These are phyloP conservation scores for Caerostris extrusa DNA, from an alignment of 1,140 invertebrate species.

Conservation along the genomic window DNA sequence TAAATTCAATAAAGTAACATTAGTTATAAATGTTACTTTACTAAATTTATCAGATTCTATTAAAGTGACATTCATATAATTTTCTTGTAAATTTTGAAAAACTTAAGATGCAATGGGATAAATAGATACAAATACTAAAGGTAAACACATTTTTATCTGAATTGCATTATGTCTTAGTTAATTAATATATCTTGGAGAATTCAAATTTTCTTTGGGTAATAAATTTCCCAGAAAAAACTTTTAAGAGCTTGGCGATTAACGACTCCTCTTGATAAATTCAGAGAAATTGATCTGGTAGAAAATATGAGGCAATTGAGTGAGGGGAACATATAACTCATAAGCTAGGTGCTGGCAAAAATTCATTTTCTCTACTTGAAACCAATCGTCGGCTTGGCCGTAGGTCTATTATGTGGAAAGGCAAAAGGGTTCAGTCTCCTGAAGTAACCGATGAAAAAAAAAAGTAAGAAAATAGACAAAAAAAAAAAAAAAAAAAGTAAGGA, in stretches of 20 bases:
- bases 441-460: conserved; percentile 15
- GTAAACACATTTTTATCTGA: too few relatives aligned
- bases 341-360: background rate
- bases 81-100: too few relatives aligned
- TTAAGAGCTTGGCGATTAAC: background rate
- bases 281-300: conserved; percentile 10
- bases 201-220: background rate
- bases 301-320: background rate
- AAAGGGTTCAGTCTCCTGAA: conserved; percentile 62
- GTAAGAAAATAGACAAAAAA: conserved; percentile 35
- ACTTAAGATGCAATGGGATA: too few relatives aligned
- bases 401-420: conserved; percentile 70
- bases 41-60: conserved; percentile 37
- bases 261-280: background rate
- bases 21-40: too few relatives aligned
- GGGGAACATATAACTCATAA: conserved; percentile 26
- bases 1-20: background rate
- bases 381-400: conserved; percentile 28
- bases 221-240: background rate
- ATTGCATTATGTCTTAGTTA: too few relatives aligned
- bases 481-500: background rate
- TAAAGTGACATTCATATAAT: too few relatives aligned
- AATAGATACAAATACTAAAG: too few relatives aligned
- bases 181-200: background rate
- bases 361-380: conserved; percentile 39